Conservation (phyloP, 2,888 invertebrate species). For the Ectemnius continuus region DNA sequence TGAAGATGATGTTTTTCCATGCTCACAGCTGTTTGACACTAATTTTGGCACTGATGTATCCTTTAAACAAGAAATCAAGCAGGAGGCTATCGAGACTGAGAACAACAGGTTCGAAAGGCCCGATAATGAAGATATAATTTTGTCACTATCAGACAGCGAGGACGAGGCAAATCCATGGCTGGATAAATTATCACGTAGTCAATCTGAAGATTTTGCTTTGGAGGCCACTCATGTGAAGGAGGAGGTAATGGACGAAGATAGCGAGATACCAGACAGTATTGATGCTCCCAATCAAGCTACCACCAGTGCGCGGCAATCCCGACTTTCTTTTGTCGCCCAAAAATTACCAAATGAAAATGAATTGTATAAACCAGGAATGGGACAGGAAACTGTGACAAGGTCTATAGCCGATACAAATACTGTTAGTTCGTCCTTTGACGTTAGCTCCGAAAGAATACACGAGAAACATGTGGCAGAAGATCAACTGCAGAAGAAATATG, state of each 20-base stretch:
- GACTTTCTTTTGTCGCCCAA: background rate
- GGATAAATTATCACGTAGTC: slow-evolving; percentile 61
- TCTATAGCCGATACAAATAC: background rate
- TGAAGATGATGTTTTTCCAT: slow-evolving; percentile 80
- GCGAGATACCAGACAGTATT: too few relatives aligned
- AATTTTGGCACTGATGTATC: slow-evolving; percentile 47
- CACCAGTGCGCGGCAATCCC: too few relatives aligned
- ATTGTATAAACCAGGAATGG: background rate
- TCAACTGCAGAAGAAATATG: background rate
- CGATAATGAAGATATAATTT: slow-evolving; percentile 56
- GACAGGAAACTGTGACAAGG: background rate
- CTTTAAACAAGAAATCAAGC: slow-evolving; percentile 53
- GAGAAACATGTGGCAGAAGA: too few relatives aligned
- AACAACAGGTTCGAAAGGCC: slow-evolving; percentile 38
- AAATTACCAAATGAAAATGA: background rate
- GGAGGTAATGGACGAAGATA: background rate
- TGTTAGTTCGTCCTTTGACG: background rate
- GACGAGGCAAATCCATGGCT: slow-evolving; percentile 67
- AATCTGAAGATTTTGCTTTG: slow-evolving; percentile 24
- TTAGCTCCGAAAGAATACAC: too few relatives aligned
- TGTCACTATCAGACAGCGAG: slow-evolving; percentile 67
- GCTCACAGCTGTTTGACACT: slow-evolving; percentile 80
- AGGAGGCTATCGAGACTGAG: slow-evolving; percentile 40
- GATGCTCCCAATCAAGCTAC: too few relatives aligned
- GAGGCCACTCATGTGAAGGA: background rate